A percentile compares a stretch with the other conserved stretches of the same genome.
Conservation (phyloP, 2,797 vertebrate species). For the Diplodus puntazzo region DNA sequence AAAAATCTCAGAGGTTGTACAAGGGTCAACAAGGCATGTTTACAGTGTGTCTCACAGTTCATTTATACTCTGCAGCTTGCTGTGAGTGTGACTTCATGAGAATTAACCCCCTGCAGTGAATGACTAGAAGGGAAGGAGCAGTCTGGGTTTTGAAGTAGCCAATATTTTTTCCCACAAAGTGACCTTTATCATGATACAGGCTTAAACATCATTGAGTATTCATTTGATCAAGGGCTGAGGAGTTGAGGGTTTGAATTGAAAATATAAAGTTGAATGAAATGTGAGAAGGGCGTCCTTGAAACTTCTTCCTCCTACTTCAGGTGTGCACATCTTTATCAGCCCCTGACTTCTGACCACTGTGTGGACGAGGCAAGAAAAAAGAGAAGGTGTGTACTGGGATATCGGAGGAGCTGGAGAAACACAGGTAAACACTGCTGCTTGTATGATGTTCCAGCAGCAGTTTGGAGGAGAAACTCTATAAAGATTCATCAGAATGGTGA, state of each 20-base stretch:
- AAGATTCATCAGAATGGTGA: not conserved
- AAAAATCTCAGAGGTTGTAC: too few relatives aligned
- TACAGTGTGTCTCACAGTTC: too few relatives aligned
- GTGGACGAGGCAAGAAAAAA: conserved; percentile 1
- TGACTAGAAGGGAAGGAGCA: conserved; percentile 1
- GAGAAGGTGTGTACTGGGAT: conserved; percentile 6
- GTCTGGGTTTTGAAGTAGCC: not conserved
- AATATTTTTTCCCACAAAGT: conserved; percentile 8
- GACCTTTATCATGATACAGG: not conserved
- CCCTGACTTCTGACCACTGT: conserved; percentile 22
- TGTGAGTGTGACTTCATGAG: too few relatives aligned
- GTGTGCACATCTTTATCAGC: not conserved
- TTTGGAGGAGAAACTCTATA: not conserved
- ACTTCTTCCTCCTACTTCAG: not conserved
- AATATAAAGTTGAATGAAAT: conserved; percentile 17
- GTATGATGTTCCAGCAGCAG: not conserved
- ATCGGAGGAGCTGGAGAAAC: not conserved
- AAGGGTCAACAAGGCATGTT: too few relatives aligned
- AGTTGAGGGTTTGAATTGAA: conserved; percentile 25
- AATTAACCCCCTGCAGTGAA: not conserved
- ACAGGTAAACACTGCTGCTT: conserved; percentile 7
- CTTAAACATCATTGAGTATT: conserved; percentile 24
- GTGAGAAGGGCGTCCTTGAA: conserved; percentile 11
- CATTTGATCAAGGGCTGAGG: conserved; percentile 12
- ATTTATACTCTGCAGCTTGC: too few relatives aligned